Base-by-base conservation (phyloP, 2,888 invertebrate species). In the Philaethria dido region DNA sequence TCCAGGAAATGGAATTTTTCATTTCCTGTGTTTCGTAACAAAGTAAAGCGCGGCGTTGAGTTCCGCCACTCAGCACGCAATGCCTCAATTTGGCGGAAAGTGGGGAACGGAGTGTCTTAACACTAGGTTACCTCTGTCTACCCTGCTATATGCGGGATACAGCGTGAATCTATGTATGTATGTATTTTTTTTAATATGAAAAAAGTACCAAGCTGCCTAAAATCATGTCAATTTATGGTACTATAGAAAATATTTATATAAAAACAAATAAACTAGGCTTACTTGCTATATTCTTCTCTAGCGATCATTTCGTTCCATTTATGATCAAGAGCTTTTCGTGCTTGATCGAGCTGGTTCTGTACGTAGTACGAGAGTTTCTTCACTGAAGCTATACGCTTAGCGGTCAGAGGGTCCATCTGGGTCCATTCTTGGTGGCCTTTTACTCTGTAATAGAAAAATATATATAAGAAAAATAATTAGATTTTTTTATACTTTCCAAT, bases 301-400 rank as follows among this genome's bases (percentile, higher is more conserved):
- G 74, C 64, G 0, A 77, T 70, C 45, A 83, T 94, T 68, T 94
- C 94, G 33, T 95, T 94, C 97, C 97, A 97, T 74, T 96, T 95
- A 61, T 95, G 93, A 79, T 97, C 97, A 2, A 98, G 89, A 2
- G 95, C 94, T 68, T 94, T 94, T 71, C 95, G 95, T 0, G 96
- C 95, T 78, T 96, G 95, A 2, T 94, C 93, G 6, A 98, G 79
- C 76, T 97, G 97, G 0, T 94, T 95, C 72, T 97, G 95, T 33
- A 97, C 94, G 75, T 96, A 96, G 75, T 95, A 95, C 1, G 95
- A 89, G 36, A 95, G 90, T 63, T 95, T 95, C 76, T 95, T 94
- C 4, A 98, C 93, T 11, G 95, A 95, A 0, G 94, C 92, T 62
- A 97, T 89, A 62, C 95, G 94, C 69, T 95, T 94, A 6, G 93